Evolutionary conservation across 2,797 vertebrate genomes (phyloP), one percentile per base, ranked within the genome.

Genomic region (Artibeus lituratus): DNA sequence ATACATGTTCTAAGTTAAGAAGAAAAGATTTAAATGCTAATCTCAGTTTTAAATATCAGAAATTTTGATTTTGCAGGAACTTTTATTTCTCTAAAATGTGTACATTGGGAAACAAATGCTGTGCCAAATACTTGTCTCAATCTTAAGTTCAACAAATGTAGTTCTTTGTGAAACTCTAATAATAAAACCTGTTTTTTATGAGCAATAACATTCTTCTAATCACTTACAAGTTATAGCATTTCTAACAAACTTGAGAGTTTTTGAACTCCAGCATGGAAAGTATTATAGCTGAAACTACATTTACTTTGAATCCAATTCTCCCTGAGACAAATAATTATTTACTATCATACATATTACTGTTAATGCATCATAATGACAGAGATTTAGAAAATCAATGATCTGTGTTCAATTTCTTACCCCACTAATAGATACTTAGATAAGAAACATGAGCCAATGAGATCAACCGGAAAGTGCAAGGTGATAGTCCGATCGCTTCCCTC

Each of bases 381-480:
- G 57, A 87, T 94, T 96, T 97, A 96, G 73, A 98, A 97, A 72
- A 90, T 92, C 76, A 97, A 37, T 76, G 37, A 97, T 97, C 90
- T 53, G 14, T 86, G 85, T 94, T 96, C 89, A 95, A 92, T 95
- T 97, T 98, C 94, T 96, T 65, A 96, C 39, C 18, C 1, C 78
- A 80, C 85, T 96, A 97, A 73, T 11, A 96, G 97, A 98, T 94
- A 93, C 18, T 94, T 21, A 49, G 84, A 51, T 95, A 96, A 96
- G 94, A 96, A 97, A 95, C 70, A 94, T 76, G 86, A 97, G 74
- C 84, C 62, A 96, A 95, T 95, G 77, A 95, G 91, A 32, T 77
- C 85, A 74, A 89, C 19, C 0, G 0, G 51, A 86, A 93, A 90
- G 10, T 18, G 6, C 49, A 94, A 89, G 97, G 65, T 72, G 59